Base-by-base conservation (phyloP, 2,113 vertebrate species). In the Grantiella picta region DNA sequence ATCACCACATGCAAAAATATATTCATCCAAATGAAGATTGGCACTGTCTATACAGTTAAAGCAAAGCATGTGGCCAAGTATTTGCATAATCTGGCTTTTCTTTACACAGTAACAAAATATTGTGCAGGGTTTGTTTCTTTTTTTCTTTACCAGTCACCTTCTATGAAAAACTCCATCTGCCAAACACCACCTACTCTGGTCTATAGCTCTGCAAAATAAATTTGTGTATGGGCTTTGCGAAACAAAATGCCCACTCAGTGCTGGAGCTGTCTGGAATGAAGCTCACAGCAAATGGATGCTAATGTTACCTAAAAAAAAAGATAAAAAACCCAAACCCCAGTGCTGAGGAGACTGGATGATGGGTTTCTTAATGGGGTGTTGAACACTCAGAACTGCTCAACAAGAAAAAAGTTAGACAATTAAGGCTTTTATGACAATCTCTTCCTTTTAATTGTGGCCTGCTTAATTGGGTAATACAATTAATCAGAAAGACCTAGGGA, bases 401-500 rank as follows among this genome's bases (percentile, higher is more conserved):
- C 47, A 70, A 91, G 93, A 76, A 92, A 79, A 72, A 91, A 85
- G 61, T 84, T 35, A 35, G 70, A 60, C 89, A 85, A 89, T 79
- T 85, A 91, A 73, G 71, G 61, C 73, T 87, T 91, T 94, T 86
- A 91, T 70, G 82, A 25, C 84, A 80, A 5, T 56, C 69, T 68
- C 68, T 91, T 94, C 87, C 63, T 81, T 94, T 96, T 92, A 91
- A 95, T 94, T 92, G 89, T 61, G 84, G 89, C 33, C 86, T 45
- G 78, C 63, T 87, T 95, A 95, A 96, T 54, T 82, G 90, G 53
- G 66, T 85, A 90, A 91, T 95, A 71, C 87, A 90, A 91, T 95
- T 97, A 94, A 96, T 95, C 82, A 73, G 91, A 66, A 92, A 94
- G 63, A 93, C 81, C 66, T 57, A 76, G 86, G 92, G 89, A 97